These are phyloP conservation scores for Zaprionus capensis DNA, from an alignment of 1,140 invertebrate genomes.

Conservation along the genomic window DNA sequence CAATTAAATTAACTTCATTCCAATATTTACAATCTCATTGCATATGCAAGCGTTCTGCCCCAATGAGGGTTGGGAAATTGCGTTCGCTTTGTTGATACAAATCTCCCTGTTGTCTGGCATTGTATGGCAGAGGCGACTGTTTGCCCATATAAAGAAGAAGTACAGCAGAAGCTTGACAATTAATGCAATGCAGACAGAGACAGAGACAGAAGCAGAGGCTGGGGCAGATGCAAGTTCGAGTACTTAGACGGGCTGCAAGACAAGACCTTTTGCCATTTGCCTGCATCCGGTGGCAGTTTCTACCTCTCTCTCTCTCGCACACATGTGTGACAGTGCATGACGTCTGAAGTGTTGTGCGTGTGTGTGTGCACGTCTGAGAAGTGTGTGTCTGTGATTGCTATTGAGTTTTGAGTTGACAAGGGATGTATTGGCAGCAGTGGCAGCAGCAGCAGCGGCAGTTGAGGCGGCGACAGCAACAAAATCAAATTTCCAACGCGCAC, in stretches of 20 bases:
- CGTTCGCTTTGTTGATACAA: background rate
- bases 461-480: constrained; percentile 44
- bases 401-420: constrained; percentile 60
- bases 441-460: constrained; percentile 22
- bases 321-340: constrained; percentile 47
- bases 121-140: background rate
- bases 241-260: constrained; percentile 33
- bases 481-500: constrained; percentile 78
- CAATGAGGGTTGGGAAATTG: constrained; percentile 2
- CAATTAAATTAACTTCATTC: background rate
- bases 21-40: background rate
- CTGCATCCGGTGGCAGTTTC: constrained; percentile 29
- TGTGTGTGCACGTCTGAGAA: constrained; percentile 40
- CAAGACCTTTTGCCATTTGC: constrained; percentile 43
- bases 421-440: constrained; percentile 46
- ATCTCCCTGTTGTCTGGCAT: background rate
- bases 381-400: constrained; percentile 57
- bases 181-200: constrained; percentile 18
- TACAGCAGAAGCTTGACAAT: constrained; percentile 36
- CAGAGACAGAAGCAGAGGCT: background rate
- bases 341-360: constrained; percentile 43
- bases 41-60: background rate
- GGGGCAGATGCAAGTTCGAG: constrained; percentile 20
- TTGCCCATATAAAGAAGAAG: constrained; percentile 2
- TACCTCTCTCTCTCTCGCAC: background rate